phyloP scores from a whole-genome alignment of 1,140 invertebrate species.

The Sinonovacula constricta region DNA sequence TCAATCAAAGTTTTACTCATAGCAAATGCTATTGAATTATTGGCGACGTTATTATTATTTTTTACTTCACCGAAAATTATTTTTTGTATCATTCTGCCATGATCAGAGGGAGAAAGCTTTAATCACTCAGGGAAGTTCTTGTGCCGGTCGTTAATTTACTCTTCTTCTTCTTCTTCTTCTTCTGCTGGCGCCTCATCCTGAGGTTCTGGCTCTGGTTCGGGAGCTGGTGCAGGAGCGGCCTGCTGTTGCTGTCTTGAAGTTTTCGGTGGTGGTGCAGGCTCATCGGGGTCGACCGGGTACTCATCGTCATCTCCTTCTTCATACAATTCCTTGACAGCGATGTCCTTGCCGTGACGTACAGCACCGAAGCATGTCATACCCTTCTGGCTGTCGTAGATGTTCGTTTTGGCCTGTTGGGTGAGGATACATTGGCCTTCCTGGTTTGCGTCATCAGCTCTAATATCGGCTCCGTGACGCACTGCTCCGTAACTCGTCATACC shows the following conservation, averaged over 20 bases:
- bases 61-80: no score
- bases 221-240: background rate
- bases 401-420: constrained; percentile 93
- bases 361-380: constrained; percentile 82
- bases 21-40: no score
- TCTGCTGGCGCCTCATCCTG: constrained; percentile 6
- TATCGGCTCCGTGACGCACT: constrained; percentile 85
- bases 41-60: no score
- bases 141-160: background rate
- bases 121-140: background rate
- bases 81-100: no score
- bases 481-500: constrained; percentile 82
- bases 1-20: no score
- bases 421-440: constrained; percentile 87
- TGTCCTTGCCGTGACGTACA: constrained; percentile 85
- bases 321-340: constrained; percentile 41
- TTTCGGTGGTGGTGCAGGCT: constrained; percentile 20
- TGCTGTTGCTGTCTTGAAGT: background rate
- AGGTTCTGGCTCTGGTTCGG: background rate
- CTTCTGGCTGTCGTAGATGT: constrained; percentile 84
- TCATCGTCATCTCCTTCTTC: constrained; percentile 36
- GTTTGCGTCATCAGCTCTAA: constrained; percentile 61
- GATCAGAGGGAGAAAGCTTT: no score
- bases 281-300: constrained; percentile 27
- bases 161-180: constrained; percentile 32